phyloP scores from a whole-genome alignment of 2,797 vertebrate genomes.

The Momotus momota region DNA sequence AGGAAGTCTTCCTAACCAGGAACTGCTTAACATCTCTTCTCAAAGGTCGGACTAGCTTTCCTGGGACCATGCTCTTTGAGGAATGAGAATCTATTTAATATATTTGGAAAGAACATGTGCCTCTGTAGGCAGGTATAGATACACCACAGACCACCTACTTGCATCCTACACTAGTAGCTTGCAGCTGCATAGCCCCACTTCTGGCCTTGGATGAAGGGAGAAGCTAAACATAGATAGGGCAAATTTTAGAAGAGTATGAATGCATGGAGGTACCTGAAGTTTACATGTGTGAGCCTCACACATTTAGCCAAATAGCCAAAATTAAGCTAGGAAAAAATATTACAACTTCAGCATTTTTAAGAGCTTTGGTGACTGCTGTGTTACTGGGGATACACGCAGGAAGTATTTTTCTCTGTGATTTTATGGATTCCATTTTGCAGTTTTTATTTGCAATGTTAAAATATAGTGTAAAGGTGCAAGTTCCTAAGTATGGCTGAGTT shows the following conservation, averaged over 20 bases:
- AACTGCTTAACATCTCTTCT: neutral
- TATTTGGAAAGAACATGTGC: neutral
- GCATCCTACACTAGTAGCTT: neutral
- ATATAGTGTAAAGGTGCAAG: neutral
- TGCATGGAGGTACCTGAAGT: neutral
- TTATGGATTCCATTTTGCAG: neutral
- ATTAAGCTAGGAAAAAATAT: neutral
- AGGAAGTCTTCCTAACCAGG: neutral
- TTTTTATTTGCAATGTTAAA: neutral
- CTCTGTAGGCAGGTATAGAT: neutral
- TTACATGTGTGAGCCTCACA: neutral
- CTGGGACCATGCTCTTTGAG: neutral
- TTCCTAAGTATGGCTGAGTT: neutral
- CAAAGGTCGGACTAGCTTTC: neutral
- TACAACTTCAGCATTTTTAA: neutral
- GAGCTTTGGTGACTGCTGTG: neutral
- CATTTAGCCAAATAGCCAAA: too few species aligned
- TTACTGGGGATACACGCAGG: neutral
- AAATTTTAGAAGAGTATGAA: neutral
- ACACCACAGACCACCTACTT: neutral
- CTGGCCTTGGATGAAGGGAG: neutral
- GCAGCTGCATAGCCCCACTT: neutral
- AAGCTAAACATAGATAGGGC: neutral
- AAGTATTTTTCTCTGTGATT: neutral
- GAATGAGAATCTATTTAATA: neutral